Evolutionary conservation across 2,113 vertebrate genomes (phyloP), one percentile per base, ranked within the genome.

Genomic region (Polypterus bichir): DNA sequence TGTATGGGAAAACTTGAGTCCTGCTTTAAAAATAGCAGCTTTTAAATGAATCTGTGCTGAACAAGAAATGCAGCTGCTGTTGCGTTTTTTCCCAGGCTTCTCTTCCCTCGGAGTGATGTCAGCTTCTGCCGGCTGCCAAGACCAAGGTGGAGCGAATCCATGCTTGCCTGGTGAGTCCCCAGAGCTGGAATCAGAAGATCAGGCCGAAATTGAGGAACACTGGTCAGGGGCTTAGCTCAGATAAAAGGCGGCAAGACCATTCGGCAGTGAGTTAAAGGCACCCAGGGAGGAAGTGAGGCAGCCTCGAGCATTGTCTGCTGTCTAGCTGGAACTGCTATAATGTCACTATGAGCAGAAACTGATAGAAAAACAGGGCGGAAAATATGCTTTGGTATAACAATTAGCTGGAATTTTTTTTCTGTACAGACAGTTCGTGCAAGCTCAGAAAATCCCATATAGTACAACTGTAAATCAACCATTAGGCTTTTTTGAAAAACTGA

Each of bases 241-340:
- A 81, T 77, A 73, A 79, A 84, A 82, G 76, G 67, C 66, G 5
- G 65, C 70, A 63, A 62, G 65, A 70, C 76, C 79, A 74, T 78
- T 75, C 75, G 72, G 65, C 65, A 66, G 68, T 73, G 76, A 82
- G 79, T 86, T 81, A 77, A 51, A 64, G 80, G 75, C 76, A 77
- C 69, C 70, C 46, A 57, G 79, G 77, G 77, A 85, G 81, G 80
- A 85, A 85, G 71, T 72, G 71, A 66, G 71, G 62, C 63, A 62
- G 4, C 73, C 76, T 77, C 62, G 69, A 74, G 76, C 69, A 76
- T 73, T 76, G 71, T 77, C 68, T 71, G 59, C 66, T 63, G 65
- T 79, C 76, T 80, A 73, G 60, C 70, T 77, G 68, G 68, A 73
- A 65, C 68, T 74, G 72, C 74, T 70, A 68, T 78, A 77, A 77